A percentile compares a stretch with the other conserved stretches of the same genome.
Conservation (phyloP, 2,888 invertebrate species). For the Philereme vetulata region DNA sequence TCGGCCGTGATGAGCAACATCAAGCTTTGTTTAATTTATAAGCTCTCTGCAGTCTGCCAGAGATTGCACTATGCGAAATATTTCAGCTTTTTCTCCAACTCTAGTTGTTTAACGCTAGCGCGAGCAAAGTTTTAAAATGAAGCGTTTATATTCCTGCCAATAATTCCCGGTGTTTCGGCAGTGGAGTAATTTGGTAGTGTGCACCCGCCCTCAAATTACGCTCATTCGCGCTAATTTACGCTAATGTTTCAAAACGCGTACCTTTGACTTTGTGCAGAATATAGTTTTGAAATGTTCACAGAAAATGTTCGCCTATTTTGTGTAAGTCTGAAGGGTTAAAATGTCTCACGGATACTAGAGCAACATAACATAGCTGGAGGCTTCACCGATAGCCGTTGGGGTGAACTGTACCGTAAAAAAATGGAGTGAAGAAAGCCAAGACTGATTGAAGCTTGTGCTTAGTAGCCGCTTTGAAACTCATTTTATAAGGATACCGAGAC, state of each 20-base stretch:
- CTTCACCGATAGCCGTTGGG: conserved; percentile 23
- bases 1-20: conserved; percentile 38
- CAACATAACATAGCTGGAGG: conserved; percentile 36
- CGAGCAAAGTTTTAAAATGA: neutral
- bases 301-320: neutral
- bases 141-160: neutral
- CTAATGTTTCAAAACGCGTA: conserved; percentile 41
- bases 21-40: conserved; percentile 48
- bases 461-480: conserved; percentile 9
- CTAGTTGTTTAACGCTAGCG: neutral
- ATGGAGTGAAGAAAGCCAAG: neutral
- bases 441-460: conserved; percentile 5
- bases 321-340: conserved; percentile 25
- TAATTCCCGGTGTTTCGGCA: neutral
- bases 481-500: conserved; percentile 4
- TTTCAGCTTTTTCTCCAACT: conserved; percentile 36
- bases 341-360: conserved; percentile 50
- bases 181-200: neutral
- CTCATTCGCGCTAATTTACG: conserved; percentile 52
- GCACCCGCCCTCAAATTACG: neutral
- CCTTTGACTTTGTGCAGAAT: too few species aligned
- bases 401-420: conserved; percentile 12
- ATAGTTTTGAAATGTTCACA: too few species aligned
- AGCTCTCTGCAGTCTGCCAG: conserved; percentile 45
- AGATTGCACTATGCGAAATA: conserved; percentile 48